These are phyloP conservation scores for Pipistrellus kuhlii DNA, from an alignment of 2,797 vertebrate genomes.

Conservation along the genomic window DNA sequence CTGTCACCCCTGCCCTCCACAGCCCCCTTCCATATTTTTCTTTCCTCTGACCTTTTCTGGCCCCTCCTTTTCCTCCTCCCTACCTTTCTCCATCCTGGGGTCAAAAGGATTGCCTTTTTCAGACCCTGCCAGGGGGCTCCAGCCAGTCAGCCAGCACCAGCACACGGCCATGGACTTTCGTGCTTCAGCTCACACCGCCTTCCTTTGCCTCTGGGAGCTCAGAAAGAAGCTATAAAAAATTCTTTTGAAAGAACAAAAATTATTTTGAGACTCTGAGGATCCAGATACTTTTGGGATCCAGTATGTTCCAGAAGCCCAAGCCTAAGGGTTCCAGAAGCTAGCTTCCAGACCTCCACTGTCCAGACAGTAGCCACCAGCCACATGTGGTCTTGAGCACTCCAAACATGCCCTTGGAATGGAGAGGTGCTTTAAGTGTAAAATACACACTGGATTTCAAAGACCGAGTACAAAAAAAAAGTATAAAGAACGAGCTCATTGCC, in stretches of 20 bases:
- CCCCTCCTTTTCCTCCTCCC: not conserved
- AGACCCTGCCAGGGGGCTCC: not conserved
- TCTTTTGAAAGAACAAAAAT: not conserved
- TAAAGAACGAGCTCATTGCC: not conserved
- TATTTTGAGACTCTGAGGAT: not conserved
- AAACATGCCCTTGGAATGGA: rapidly evolving
- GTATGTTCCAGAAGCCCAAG: not conserved
- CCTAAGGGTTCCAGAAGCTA: not conserved
- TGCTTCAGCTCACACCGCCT: not conserved
- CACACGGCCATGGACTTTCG: not conserved
- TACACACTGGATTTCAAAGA: not conserved
- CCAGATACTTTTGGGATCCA: not conserved
- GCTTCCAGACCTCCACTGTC: not conserved
- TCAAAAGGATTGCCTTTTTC: not conserved
- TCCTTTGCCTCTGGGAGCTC: not conserved
- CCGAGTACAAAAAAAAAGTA: not conserved
- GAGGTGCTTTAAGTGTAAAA: not conserved
- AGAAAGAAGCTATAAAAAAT: not conserved
- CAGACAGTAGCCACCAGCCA: not conserved
- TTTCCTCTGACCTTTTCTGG: not conserved
- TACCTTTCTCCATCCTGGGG: not conserved
- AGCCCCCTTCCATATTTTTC: not conserved
- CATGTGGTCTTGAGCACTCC: not conserved
- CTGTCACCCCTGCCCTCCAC: not conserved
- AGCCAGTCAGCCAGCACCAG: not conserved